Percentiles rank a stretch among this genome's conserved stretches.
phyloP scores from a whole-genome alignment of 2,888 invertebrate genomes.

The Dryococelus australis region DNA sequence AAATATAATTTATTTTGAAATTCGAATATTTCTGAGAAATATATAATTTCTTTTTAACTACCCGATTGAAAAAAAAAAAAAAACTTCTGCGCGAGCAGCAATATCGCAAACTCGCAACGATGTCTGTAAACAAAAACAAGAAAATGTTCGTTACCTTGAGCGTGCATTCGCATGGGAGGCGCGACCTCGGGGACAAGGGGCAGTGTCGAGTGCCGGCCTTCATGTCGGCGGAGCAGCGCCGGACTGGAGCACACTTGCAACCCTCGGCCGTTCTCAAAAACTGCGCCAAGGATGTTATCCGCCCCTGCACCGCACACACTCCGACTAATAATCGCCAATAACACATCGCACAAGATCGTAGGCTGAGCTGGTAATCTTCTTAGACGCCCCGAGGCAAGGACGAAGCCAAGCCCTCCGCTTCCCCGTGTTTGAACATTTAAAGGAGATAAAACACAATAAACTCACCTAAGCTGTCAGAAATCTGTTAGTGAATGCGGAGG shows the following conservation, averaged over 20 bases:
- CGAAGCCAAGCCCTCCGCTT: slow-evolving; percentile 34
- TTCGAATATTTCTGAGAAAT: no score
- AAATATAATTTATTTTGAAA: no score
- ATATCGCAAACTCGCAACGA: background rate
- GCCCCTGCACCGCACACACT: background rate
- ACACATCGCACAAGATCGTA: slow-evolving; percentile 46
- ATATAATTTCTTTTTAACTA: no score
- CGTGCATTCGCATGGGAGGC: background rate
- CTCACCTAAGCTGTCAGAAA: slow-evolving; percentile 56
- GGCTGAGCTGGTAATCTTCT: slow-evolving; percentile 43
- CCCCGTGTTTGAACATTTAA: slow-evolving; percentile 49
- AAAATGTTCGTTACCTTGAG: background rate
- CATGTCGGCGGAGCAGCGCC: no score
- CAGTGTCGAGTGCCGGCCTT: no score
- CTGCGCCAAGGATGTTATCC: background rate
- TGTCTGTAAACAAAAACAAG: background rate
- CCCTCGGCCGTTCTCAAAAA: no score
- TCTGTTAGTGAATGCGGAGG: slow-evolving; percentile 55
- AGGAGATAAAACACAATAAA: slow-evolving; percentile 56
- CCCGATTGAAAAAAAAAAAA: no score
- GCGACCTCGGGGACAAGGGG: background rate
- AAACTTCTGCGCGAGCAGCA: no score
- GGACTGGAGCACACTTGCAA: no score
- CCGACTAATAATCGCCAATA: slow-evolving; percentile 46
- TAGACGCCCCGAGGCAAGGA: slow-evolving; percentile 42